Evolutionary conservation across 2,888 invertebrate genomes (phyloP).

Genomic region (Diloba caeruleocephala): DNA sequence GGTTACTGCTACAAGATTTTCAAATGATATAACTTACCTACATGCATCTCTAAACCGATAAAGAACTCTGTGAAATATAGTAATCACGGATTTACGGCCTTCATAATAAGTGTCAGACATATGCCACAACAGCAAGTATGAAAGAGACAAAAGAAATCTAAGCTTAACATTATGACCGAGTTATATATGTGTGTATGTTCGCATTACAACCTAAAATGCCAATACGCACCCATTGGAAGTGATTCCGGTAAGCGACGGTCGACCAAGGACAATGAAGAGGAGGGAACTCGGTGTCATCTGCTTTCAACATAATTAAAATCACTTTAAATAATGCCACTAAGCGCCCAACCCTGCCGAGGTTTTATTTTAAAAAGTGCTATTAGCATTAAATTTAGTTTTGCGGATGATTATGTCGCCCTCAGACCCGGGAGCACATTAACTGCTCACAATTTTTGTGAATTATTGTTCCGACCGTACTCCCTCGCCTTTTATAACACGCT

Average conservation of each 20-base stretch:
- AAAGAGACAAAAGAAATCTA: not conserved
- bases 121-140: too few species aligned
- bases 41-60: too few species aligned
- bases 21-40: too few species aligned
- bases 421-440: conserved; percentile 82
- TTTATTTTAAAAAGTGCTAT: conserved; percentile 88
- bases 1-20: too few species aligned
- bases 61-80: too few species aligned
- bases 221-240: conserved; percentile 62
- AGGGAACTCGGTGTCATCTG: conserved; percentile 87
- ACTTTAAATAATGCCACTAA: conserved; percentile 88
- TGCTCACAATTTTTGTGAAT: conserved; percentile 87
- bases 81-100: too few species aligned
- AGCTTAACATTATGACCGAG: not conserved
- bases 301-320: conserved; percentile 89
- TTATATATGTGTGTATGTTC: not conserved
- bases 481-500: conserved; percentile 82
- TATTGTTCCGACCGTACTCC: conserved; percentile 80
- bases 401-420: conserved; percentile 87
- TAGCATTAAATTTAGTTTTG: conserved; percentile 89
- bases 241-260: conserved; percentile 57
- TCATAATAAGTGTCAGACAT: too few species aligned
- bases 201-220: conserved; percentile 56
- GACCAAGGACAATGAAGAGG: conserved; percentile 83
- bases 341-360: conserved; percentile 81